Evolutionary conservation across 2,888 invertebrate species (phyloP), one percentile per base, ranked within the genome.

Genomic region (Philonicus albiceps): DNA sequence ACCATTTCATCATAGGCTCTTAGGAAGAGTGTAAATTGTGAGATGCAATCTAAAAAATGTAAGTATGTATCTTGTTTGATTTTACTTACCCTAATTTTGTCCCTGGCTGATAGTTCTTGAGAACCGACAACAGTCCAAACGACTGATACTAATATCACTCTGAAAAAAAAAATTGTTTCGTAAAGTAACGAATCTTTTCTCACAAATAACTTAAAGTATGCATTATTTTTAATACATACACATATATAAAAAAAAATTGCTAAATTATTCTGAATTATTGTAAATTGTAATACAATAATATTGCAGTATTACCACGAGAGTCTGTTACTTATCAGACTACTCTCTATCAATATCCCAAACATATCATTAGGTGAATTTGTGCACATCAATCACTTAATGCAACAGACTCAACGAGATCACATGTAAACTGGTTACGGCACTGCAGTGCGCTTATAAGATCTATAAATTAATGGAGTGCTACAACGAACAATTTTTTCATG

Each of bases 41-140:
- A 3, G 22, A 19, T 27, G 27, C 64, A 64, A 64, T 64, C 49
- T 49, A 49, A 27, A 27, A 22, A 11, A 22, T 3, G 7, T 19
- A 64, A 64, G 64, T 64, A 40, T 49, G 64, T 64, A 40, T 49
- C 31, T 53, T 80, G 30, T 27, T 49, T 49, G 16, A 73, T 31
- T 73, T 84, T 75, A 87, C 88, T 88, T 86, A 88, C 88, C 83
- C 88, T 88, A 81, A 88, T 86, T 86, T 87, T 88, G 27, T 88
- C 88, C 43, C 84, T 86, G 2, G 87, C 86, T 81, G 88, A 87
- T 49, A 88, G 64, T 37, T 87, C 88, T 80, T 80, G 80, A 30
- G 80, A 49, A 7, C 31, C 72, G 64, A 53, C 80, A n/a, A 53
- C 6, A 27, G 53, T 1, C 5, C 16, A 27, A 40, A 31, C 30